phyloP scores from a whole-genome alignment of 2,888 invertebrate genomes.

The Philaethria dido region DNA sequence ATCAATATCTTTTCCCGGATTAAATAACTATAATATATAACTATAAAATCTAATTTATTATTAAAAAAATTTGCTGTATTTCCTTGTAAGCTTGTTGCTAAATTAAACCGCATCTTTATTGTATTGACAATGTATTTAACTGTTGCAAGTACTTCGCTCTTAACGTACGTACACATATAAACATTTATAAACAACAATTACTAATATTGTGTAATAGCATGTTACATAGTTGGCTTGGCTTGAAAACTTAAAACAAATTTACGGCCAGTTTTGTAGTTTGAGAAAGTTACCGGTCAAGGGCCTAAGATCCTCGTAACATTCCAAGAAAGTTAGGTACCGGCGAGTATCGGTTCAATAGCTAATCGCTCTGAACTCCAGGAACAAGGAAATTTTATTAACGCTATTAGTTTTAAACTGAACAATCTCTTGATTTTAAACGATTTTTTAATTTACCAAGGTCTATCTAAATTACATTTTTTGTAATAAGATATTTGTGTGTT shows the following conservation, averaged over 20 bases:
- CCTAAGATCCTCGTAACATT: conserved; percentile 60
- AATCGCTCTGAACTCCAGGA: conserved; percentile 36
- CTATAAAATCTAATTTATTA: too few relatives aligned
- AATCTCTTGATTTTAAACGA: not conserved
- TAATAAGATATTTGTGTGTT: too few relatives aligned
- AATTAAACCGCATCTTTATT: not conserved
- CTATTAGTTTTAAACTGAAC: conserved; percentile 23
- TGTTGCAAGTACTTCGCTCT: not conserved
- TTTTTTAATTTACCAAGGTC: too few relatives aligned
- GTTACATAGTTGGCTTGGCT: conserved; percentile 37
- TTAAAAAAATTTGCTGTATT: too few relatives aligned
- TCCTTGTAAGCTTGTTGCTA: too few relatives aligned
- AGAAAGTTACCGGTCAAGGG: conserved; percentile 70
- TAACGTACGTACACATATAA: not conserved
- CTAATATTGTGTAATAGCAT: conserved; percentile 14
- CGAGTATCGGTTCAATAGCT: conserved; percentile 39
- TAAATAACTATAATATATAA: too few relatives aligned
- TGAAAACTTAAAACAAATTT: conserved; percentile 62
- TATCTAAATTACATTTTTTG: too few relatives aligned
- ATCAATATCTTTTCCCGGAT: too few relatives aligned
- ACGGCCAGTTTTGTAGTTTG: conserved; percentile 57
- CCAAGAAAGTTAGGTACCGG: conserved; percentile 53
- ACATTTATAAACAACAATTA: not conserved
- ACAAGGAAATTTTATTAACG: conserved; percentile 33
- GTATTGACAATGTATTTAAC: not conserved